Percentiles rank a stretch among this genome's conserved stretches.
Evolutionary conservation across 2,113 vertebrate genomes (phyloP).

Genomic region (Blennius ocellaris): DNA sequence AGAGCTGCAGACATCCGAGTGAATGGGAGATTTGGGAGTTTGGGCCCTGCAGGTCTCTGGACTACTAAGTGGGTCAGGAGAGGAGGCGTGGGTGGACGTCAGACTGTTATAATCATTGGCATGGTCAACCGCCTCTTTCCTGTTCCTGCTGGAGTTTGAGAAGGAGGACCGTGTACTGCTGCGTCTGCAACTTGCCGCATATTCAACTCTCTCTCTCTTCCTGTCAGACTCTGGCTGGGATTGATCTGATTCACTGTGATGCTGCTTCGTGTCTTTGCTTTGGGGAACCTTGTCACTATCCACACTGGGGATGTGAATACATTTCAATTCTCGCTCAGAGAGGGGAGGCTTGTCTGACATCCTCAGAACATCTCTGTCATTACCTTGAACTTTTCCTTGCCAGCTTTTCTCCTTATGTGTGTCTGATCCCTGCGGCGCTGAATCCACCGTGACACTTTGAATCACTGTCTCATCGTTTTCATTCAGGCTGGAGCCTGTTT

Average conservation of each 20-base stretch:
- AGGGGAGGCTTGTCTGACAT: slow-evolving; percentile 11
- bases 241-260: slow-evolving; percentile 27
- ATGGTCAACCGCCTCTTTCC: slow-evolving; percentile 77
- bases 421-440: slow-evolving; percentile 3
- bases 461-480: slow-evolving; percentile 79
- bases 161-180: slow-evolving; percentile 69
- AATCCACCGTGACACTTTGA: slow-evolving; percentile 28
- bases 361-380: neutral
- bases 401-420: slow-evolving; percentile 20
- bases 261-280: slow-evolving; percentile 33
- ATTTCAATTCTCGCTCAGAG: slow-evolving; percentile 32
- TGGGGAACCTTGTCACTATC: slow-evolving; percentile 7
- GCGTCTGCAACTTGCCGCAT: slow-evolving; percentile 31
- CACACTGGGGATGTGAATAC: slow-evolving; percentile 56
- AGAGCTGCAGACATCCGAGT: slow-evolving; percentile 37
- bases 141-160: slow-evolving; percentile 77
- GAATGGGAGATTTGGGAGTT: slow-evolving; percentile 41
- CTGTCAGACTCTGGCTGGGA: slow-evolving; percentile 39
- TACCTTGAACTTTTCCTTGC: neutral
- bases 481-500: slow-evolving; percentile 44
- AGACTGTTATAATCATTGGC: slow-evolving; percentile 87
- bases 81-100: slow-evolving; percentile 74
- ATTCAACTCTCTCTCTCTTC: slow-evolving; percentile 30
- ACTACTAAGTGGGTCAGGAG: slow-evolving; percentile 69
- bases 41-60: slow-evolving; percentile 63